A percentile compares a stretch with the other conserved stretches of the same genome.
Conservation (phyloP, 2,797 vertebrate genomes). For the Lagothrix lagotricha region DNA sequence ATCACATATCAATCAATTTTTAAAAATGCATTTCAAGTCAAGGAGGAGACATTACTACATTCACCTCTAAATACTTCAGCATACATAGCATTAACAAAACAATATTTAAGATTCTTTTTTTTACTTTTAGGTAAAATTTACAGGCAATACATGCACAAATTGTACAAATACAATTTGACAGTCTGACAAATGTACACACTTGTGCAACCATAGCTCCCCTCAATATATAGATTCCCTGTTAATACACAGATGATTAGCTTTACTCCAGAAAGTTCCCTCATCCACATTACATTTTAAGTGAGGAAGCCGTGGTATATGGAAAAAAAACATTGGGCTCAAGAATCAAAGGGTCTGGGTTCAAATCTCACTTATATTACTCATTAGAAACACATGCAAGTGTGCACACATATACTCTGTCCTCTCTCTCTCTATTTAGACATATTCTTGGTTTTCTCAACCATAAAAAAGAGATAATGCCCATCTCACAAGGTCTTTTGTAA, state of each 20-base stretch:
- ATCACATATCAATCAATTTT: not conserved
- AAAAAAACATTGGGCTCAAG: not conserved
- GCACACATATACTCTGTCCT: not conserved
- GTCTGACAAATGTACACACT: not conserved
- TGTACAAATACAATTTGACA: not conserved
- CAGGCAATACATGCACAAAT: not conserved
- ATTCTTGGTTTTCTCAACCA: not conserved
- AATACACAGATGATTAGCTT: not conserved
- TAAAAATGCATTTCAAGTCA: constrained; percentile 3
- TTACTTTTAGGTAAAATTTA: constrained; percentile 17
- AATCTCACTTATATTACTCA: not conserved
- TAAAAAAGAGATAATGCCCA: not conserved
- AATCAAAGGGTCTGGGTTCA: not conserved
- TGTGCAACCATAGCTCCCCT: not conserved
- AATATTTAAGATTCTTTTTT: constrained; percentile 39
- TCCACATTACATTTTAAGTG: not conserved
- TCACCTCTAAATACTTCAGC: not conserved
- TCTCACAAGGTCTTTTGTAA: constrained; percentile 14
- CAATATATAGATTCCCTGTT: not conserved
- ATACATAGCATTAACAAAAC: not conserved
- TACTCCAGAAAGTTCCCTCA: not conserved
- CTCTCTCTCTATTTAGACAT: not conserved
- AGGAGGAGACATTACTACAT: not conserved
- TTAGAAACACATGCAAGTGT: not conserved
- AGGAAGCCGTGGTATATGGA: not conserved